These are phyloP conservation scores for Anguilla pacifica DNA, from an alignment of 2,797 vertebrate genomes.

Conservation along the genomic window DNA sequence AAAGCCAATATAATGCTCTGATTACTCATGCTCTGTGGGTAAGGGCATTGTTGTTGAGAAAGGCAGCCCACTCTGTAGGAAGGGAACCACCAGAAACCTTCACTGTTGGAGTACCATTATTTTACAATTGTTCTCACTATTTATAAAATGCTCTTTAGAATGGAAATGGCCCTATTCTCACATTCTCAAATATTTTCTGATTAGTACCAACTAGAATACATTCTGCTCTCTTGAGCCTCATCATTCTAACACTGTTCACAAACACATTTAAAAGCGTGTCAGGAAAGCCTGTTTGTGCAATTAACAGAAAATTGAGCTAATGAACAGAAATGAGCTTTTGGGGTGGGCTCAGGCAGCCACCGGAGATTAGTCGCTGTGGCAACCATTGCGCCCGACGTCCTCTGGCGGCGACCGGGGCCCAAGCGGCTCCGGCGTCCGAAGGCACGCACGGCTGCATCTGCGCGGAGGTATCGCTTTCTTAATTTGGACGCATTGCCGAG, in stretches of 20 bases:
- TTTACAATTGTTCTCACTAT: background rate
- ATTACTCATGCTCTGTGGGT: background rate
- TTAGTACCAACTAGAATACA: background rate
- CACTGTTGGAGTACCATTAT: background rate
- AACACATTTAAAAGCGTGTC: background rate
- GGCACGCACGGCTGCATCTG: constrained; percentile 9
- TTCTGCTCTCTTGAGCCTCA: background rate
- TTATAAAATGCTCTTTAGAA: background rate
- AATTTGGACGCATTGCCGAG: constrained; percentile 26
- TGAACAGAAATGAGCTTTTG: background rate
- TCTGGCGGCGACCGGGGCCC: background rate
- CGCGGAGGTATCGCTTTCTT: constrained; percentile 22
- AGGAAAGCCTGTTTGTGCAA: background rate
- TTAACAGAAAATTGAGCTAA: constrained; percentile 23
- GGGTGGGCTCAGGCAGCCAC: background rate
- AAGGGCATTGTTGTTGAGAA: background rate
- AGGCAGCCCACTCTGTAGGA: background rate
- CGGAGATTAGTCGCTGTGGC: background rate
- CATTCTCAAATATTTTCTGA: background rate
- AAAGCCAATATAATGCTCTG: background rate
- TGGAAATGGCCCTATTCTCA: background rate
- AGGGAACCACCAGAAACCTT: background rate
- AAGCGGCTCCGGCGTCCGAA: background rate
- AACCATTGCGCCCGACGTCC: background rate
- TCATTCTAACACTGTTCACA: background rate